A percentile compares a stretch with the other conserved stretches of the same genome.
phyloP scores from a whole-genome alignment of 2,113 vertebrate species.

The Phycodurus eques region DNA sequence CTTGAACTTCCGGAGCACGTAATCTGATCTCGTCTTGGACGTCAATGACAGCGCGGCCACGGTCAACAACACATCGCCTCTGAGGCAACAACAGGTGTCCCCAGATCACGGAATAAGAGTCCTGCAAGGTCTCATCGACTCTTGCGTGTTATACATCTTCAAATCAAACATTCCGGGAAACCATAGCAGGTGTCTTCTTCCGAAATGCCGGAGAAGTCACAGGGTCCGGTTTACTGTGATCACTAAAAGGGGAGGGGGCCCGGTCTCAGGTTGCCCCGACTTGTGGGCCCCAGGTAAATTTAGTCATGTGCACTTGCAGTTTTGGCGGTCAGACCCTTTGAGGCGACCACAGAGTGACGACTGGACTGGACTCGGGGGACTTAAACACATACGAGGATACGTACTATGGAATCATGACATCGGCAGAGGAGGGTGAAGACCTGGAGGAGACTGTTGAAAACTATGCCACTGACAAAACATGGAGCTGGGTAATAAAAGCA shows the following conservation, averaged over 20 bases:
- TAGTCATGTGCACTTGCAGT: conserved; percentile 46
- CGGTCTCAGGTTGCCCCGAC: conserved; percentile 60
- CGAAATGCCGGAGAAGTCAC: conserved; percentile 58
- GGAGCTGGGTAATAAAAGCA: conserved; percentile 70
- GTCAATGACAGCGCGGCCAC: conserved; percentile 1
- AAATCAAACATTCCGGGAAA: conserved; percentile 20
- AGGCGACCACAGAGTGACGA: conserved; percentile 26
- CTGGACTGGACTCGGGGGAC: neutral
- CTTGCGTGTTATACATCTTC: neutral
- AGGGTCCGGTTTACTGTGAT: conserved; percentile 36
- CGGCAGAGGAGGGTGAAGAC: conserved; percentile 57
- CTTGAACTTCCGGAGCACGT: conserved; percentile 27
- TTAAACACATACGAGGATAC: conserved; percentile 7
- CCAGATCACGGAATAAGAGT: neutral
- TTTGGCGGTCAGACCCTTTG: conserved; percentile 45
- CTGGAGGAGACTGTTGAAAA: conserved; percentile 50
- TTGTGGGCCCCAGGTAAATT: conserved; percentile 54
- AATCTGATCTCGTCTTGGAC: conserved; percentile 27
- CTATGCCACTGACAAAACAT: conserved; percentile 59
- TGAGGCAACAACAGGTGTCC: conserved; percentile 37
- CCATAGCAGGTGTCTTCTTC: conserved; percentile 4
- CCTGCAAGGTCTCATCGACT: neutral
- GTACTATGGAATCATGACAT: conserved; percentile 63
- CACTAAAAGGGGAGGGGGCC: conserved; percentile 14
- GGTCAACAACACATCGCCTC: conserved; percentile 13